Conservation (phyloP, 2,888 invertebrate species). For the Hirudinaria manillensis region DNA sequence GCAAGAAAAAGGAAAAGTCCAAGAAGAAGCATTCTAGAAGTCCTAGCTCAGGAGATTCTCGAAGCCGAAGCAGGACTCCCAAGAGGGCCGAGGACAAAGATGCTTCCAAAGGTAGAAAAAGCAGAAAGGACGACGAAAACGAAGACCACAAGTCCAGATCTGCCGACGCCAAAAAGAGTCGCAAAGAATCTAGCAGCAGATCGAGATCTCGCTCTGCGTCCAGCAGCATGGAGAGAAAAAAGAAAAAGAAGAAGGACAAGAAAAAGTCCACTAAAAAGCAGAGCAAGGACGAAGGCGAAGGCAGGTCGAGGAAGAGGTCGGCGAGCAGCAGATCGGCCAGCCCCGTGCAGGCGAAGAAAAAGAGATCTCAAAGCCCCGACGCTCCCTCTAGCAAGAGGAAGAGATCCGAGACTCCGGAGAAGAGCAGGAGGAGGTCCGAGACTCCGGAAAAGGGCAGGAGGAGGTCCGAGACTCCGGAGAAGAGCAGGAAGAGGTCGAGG, state of each 20-base stretch:
- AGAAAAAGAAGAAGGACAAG: constrained; percentile 15
- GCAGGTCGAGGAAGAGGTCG: constrained; percentile 5
- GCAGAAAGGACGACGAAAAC: not conserved
- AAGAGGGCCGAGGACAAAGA: not conserved
- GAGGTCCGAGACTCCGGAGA: not conserved
- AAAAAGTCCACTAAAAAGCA: not conserved
- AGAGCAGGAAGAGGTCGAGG: constrained; percentile 20
- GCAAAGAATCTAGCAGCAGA: not conserved
- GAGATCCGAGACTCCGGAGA: constrained; percentile 6
- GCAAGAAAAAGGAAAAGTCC: constrained; percentile 22
- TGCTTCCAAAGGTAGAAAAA: constrained; percentile 3
- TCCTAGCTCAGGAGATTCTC: constrained; percentile 8
- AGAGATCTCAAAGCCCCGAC: constrained; percentile 2
- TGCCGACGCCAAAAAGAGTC: not conserved
- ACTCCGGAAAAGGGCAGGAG: constrained; percentile 1
- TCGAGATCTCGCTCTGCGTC: constrained; percentile 2
- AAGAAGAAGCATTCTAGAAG: constrained; percentile 21
- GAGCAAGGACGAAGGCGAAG: not conserved
- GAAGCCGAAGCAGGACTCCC: not conserved
- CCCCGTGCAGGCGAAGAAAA: constrained; percentile 7
- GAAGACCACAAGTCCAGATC: constrained; percentile 1
- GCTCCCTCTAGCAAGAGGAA: not conserved
- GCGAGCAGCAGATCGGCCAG: constrained; percentile 12
- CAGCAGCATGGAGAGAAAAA: constrained; percentile 11
- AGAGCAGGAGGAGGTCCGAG: constrained; percentile 1